These are phyloP conservation scores for honey bee (Apis mellifera) DNA, from an alignment of 1,140 invertebrate genomes.

Conservation along the genomic window Amel_HAv3.1 CM009935.2:6803501-6804000, in stretches of 20 bases:
- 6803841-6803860: too few relatives aligned
- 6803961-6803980: too few relatives aligned
- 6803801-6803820: background rate
- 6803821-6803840: too few relatives aligned
- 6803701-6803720: background rate
- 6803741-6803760: background rate
- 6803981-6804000: too few relatives aligned
- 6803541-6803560: slow-evolving; percentile 9
- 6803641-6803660: background rate
- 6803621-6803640: background rate
- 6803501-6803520: background rate
- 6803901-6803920: too few relatives aligned
- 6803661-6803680: background rate
- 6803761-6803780: background rate
- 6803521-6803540: background rate
- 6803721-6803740: background rate
- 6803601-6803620: background rate
- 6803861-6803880: too few relatives aligned
- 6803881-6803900: background rate
- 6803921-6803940: too few relatives aligned
- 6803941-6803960: too few relatives aligned
- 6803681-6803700: background rate
- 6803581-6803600: background rate
- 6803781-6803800: background rate
- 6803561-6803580: background rate